phyloP scores from a whole-genome alignment of 2,113 vertebrate species.

The Oplegnathus fasciatus region DNA sequence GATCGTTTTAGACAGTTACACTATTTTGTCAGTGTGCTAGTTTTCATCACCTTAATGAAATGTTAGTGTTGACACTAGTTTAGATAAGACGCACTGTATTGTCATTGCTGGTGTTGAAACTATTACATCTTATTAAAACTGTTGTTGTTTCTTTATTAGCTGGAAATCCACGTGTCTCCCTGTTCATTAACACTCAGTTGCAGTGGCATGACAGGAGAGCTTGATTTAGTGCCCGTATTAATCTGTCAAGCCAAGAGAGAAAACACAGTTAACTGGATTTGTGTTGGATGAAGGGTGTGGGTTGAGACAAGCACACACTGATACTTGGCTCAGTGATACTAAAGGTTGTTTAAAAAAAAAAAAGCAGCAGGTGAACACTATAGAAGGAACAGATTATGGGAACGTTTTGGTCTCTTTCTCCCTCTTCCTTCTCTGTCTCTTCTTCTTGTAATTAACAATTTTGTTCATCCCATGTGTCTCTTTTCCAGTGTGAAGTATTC shows the following conservation, averaged over 20 bases:
- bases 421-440: background rate
- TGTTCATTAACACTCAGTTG: background rate
- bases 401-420: background rate
- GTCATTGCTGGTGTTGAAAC: background rate
- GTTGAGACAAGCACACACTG: slow-evolving; percentile 20
- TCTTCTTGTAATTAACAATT: background rate
- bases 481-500: slow-evolving; percentile 43
- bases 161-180: background rate
- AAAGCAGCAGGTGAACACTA: background rate
- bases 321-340: slow-evolving; percentile 25
- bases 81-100: background rate
- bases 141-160: background rate
- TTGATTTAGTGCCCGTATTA: slow-evolving; percentile 44
- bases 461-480: background rate
- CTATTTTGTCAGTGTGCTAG: background rate
- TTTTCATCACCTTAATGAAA: no score
- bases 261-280: slow-evolving; percentile 29
- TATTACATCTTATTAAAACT: background rate
- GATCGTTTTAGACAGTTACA: no score
- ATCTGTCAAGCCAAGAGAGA: slow-evolving; percentile 19
- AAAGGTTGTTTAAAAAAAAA: background rate
- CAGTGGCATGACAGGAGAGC: background rate
- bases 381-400: background rate
- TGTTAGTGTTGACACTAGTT: background rate
- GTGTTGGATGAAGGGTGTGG: slow-evolving; percentile 11